Conservation (phyloP, 2,888 invertebrate species). For the Elmis aenea region DNA sequence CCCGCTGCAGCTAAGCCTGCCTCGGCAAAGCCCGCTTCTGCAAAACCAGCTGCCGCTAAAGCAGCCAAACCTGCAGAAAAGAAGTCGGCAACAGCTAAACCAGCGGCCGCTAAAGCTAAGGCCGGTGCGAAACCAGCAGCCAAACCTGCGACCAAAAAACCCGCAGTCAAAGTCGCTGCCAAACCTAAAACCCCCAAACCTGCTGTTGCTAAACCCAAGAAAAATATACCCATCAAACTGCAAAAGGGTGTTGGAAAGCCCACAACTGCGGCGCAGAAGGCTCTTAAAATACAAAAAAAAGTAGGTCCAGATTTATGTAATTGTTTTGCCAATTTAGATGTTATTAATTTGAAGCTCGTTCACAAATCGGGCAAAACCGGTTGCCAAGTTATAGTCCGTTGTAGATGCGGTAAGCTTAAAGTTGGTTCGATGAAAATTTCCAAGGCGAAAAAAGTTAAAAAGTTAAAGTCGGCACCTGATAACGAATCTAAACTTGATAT, state of each 20-base stretch:
- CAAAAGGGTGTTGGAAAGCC: constrained; percentile 53
- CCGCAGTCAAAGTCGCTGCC: constrained; percentile 40
- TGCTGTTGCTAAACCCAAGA: constrained; percentile 44
- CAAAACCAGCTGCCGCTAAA: constrained; percentile 39
- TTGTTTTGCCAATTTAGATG: no score
- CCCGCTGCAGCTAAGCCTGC: constrained; percentile 44
- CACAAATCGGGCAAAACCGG: no score
- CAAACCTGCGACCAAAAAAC: constrained; percentile 45
- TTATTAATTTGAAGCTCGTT: no score
- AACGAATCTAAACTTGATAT: no score
- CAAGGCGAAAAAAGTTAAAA: no score
- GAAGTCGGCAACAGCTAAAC: constrained; percentile 50
- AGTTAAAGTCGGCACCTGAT: no score
- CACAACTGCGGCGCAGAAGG: constrained; percentile 59
- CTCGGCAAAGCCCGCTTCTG: constrained; percentile 45
- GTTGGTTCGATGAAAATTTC: no score
- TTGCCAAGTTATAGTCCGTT: no score
- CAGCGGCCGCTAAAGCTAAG: constrained; percentile 44
- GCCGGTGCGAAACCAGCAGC: constrained; percentile 43
- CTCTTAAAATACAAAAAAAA: constrained; percentile 81
- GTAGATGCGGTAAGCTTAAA: no score
- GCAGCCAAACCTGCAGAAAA: constrained; percentile 44
- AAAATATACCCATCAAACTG: constrained; percentile 50
- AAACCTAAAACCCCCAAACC: constrained; percentile 37
- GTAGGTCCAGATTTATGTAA: constrained; percentile 51